Conservation (phyloP, 2,888 invertebrate genomes). For the Perithous albicinctus region DNA sequence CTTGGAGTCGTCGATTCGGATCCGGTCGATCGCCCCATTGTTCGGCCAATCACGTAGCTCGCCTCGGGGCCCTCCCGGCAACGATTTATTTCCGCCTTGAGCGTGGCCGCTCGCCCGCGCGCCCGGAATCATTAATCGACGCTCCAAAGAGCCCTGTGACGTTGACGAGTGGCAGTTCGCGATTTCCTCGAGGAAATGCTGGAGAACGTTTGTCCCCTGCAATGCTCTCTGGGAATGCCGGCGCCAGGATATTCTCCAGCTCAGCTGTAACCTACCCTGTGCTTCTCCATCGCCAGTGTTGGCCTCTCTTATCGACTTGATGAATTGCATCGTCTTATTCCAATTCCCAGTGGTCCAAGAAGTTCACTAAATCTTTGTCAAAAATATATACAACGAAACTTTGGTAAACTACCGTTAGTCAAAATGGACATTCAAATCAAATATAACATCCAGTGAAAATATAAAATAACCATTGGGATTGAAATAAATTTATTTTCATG, state of each 20-base stretch:
- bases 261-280: neutral
- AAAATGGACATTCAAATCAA: neutral
- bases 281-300: neutral
- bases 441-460: neutral
- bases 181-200: conserved; percentile 71
- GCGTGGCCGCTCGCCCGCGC: conserved; percentile 37
- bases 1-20: conserved; percentile 52
- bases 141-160: conserved; percentile 67
- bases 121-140: conserved; percentile 75
- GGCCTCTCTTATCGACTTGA: conserved; percentile 58
- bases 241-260: conserved; percentile 45
- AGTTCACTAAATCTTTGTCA: conserved; percentile 17
- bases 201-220: conserved; percentile 60
- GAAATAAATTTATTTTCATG: no score
- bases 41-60: conserved; percentile 71
- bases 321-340: conserved; percentile 48
- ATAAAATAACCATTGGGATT: no score
- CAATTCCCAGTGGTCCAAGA: conserved; percentile 24
- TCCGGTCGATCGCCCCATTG: conserved; percentile 64
- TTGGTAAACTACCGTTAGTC: neutral
- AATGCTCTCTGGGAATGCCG: conserved; percentile 40
- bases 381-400: neutral
- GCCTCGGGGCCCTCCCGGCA: conserved; percentile 58
- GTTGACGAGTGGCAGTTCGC: conserved; percentile 75
- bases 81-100: conserved; percentile 73